A percentile compares a stretch with the other conserved stretches of the same genome.
These are phyloP conservation scores for Troilus luridus DNA, from an alignment of 2,888 invertebrate species.

Conservation along the genomic window DNA sequence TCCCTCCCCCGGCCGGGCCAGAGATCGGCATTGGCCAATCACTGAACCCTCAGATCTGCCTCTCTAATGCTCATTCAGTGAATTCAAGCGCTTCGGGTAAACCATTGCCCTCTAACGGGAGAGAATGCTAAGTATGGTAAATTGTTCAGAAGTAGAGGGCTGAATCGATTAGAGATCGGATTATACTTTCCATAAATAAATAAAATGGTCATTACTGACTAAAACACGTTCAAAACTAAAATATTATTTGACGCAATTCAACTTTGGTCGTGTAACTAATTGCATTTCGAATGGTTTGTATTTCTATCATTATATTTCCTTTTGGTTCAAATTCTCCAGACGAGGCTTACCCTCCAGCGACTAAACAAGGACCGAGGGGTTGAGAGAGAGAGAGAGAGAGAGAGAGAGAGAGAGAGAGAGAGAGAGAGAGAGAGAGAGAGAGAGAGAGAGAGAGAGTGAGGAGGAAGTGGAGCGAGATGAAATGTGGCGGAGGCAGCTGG, in stretches of 20 bases:
- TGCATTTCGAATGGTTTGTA: no score
- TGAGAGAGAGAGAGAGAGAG: constrained; percentile 2
- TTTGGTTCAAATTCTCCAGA: background rate
- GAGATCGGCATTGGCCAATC: background rate
- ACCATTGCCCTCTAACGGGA: no score
- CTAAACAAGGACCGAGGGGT: background rate
- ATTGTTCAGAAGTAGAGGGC: no score
- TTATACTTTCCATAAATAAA: no score
- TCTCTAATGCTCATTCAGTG: background rate
- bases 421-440: background rate
- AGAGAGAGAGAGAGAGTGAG: background rate
- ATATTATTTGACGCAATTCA: no score
- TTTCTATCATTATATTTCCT: no score
- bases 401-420: constrained; percentile 1
- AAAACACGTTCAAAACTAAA: no score
- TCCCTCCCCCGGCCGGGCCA: no score
- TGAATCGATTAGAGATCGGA: no score
- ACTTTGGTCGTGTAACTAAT: no score
- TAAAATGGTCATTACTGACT: no score
- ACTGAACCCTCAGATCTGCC: background rate
- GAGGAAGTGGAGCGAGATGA: background rate
- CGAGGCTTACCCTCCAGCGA: background rate
- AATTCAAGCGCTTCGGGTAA: background rate
- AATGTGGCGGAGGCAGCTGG: constrained; percentile 3
- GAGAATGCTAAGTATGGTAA: no score